phyloP scores from a whole-genome alignment of 2,888 invertebrate genomes.

The Stenchaetothrips biformis region DNA sequence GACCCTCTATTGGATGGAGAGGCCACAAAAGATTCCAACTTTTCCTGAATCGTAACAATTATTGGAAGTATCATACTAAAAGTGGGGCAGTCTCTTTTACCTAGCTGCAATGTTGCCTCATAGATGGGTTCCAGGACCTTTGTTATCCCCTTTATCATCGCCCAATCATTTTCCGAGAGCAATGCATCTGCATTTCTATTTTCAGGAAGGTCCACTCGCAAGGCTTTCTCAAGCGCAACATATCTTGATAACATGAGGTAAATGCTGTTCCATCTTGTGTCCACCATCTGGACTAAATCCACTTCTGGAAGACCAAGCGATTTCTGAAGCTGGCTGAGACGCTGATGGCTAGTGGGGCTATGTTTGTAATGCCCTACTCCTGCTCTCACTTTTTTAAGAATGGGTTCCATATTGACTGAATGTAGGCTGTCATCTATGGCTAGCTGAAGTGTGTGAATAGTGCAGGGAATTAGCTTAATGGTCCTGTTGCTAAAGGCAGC shows the following conservation, averaged over 20 bases:
- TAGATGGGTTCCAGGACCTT: neutral
- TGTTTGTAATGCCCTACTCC: neutral
- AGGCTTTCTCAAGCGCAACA: neutral
- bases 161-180: neutral
- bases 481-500: neutral
- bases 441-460: neutral
- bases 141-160: neutral
- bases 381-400: too few relatives aligned
- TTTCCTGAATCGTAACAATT: neutral
- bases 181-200: neutral
- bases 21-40: neutral
- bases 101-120: neutral
- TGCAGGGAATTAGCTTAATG: neutral
- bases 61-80: neutral
- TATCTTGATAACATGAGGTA: neutral
- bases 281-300: neutral
- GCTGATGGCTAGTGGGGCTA: neutral
- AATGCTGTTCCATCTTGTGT: neutral
- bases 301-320: neutral
- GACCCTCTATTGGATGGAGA: neutral
- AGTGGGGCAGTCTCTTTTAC: neutral
- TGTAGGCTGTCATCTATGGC: neutral
- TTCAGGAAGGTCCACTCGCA: neutral
- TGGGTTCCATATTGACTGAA: neutral
- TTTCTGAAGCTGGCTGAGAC: neutral